Evolutionary conservation across 2,888 invertebrate genomes (phyloP), one percentile per base, ranked within the genome.

Genomic region (Lacanobia oleracea): DNA sequence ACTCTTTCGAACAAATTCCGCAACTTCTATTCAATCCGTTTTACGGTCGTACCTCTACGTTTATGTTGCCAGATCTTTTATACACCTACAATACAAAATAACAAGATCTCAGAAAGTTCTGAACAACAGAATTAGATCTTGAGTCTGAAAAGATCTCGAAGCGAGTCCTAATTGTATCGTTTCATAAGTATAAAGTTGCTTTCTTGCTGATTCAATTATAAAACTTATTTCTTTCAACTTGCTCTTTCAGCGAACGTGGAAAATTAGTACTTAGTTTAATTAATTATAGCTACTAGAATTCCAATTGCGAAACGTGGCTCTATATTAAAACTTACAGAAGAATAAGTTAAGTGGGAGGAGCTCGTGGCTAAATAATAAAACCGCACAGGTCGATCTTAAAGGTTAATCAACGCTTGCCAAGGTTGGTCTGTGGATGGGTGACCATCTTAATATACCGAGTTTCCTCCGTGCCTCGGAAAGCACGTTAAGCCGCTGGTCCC

Each of bases 231-330:
- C 76, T 68, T 75, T 65, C 40, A 56, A 33, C 23, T 77, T 69
- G 43, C 23, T 77, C 63, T 63, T 67, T 27, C 18, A 50, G 43
- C 8, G 54, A 79, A 61, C 56, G 64, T 51, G 21, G 37, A 51
- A 60, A 79, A 72, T 79, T 53, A 56, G 79, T 79, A 59, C 23
- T 64, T 43, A 48, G 7, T 79, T 72, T 45, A 79, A 79, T 79
- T 79, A 72, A 79, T 76, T 60, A 72, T 45, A 73, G 59, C 60
- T 57, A 57, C 12, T 64, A 33, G 50, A 45, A 60, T 50, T 79
- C 10, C 1, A 53, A 59, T 78, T 54, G n/a, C n/a, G 60, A 78
- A 59, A 72, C 78, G 14, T 9, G 16, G 18, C 12, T 76, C 12
- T 0, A 37, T 56, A 62, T 59, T 63, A 60, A 57, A 54, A 63